Conservation (phyloP, 1,140 invertebrate genomes). For the Euschistus heros region DNA sequence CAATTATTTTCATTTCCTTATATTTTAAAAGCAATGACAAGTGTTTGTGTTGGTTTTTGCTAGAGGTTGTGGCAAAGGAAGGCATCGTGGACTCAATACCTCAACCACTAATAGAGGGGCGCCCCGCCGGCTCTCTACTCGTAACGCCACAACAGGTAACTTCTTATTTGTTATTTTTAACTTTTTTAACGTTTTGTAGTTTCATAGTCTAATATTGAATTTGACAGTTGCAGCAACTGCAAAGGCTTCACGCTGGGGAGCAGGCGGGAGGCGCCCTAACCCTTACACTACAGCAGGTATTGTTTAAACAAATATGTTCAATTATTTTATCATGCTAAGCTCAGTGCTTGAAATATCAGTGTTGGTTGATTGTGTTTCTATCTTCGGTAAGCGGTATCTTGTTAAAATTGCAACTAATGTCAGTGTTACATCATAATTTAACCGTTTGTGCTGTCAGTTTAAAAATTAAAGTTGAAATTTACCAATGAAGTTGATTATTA, state of each 20-base stretch:
- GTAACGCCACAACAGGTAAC: conserved; percentile 43
- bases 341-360: too few species aligned
- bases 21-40: background rate
- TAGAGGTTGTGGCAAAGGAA: conserved; percentile 42
- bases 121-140: conserved; percentile 46
- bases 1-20: background rate
- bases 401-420: too few species aligned
- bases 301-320: too few species aligned
- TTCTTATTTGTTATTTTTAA: conserved; percentile 14
- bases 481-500: too few species aligned
- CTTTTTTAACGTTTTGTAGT: conserved; percentile 19
- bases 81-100: conserved; percentile 43
- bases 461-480: too few species aligned
- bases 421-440: too few species aligned
- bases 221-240: conserved; percentile 40
- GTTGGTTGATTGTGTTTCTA: too few species aligned
- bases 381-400: too few species aligned
- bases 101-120: conserved; percentile 40
- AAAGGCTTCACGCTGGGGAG: conserved; percentile 40
- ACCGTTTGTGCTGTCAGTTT: too few species aligned
- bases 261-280: conserved; percentile 39
- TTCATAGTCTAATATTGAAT: background rate
- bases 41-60: background rate
- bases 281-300: conserved; percentile 40
- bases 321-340: too few species aligned